Base-by-base conservation (phyloP, 2,888 invertebrate genomes). In the Portevinia maculata region DNA sequence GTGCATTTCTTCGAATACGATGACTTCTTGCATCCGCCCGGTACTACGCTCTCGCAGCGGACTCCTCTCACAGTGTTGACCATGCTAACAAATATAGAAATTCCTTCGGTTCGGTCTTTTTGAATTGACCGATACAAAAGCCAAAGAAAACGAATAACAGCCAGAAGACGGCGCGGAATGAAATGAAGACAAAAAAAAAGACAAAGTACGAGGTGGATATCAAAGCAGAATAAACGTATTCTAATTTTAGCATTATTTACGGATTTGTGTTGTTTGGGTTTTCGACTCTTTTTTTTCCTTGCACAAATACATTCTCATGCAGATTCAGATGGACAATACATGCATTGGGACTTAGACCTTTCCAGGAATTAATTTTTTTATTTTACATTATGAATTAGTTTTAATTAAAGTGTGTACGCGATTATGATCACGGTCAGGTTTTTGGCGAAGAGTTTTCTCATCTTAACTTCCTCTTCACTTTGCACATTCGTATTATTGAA, bases 241-340 rank as follows among this genome's bases (percentile, higher is more conserved):
- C 84, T 84, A 84, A 79, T 74, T 84, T 84, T 79, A 84, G 79
- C 84, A 84, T 84, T 79, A 84, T 84, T 79, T 84, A 74, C 79
- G 73, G 73, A 84, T 79, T 73, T 79, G 52, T 64, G 67, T 73
- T 84, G 83, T 78, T 84, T 84, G 60, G 79, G 59, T 73, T 84
- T 84, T 84, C 34, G 73, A 67, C 37, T 57, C 32, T 41, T 46
- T 78, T 62, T 46, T 30, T 44, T 50, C 15, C 41, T n/a, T n/a
- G 48, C 55, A 53, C 62, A 64, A 41, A 50, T 21, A 32, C 37
- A 24, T n/a, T 30, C 37, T 34, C 39, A 15, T 53, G 34, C 37
- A 60, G 9, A 34, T 17, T 24, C 41, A n/a, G 19, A 46, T 41
- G 62, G 67, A 59, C 69, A 81, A 65, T 53, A 60, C 64, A 69